Evolutionary conservation across 1,140 invertebrate species (phyloP).

Genomic region (Phenacoccus solenopsis): DNA sequence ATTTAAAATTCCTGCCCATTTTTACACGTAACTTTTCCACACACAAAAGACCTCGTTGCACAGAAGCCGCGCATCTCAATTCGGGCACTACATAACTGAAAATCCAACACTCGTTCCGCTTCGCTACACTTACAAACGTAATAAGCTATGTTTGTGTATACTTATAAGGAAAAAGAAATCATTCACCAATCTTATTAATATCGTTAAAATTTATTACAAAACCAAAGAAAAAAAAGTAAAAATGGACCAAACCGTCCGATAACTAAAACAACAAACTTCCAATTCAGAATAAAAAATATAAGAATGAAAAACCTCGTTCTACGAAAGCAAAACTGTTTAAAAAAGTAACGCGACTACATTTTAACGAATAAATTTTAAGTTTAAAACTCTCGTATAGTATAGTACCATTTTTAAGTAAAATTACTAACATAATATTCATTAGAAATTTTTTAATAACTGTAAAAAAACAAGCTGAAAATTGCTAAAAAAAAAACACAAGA

Average conservation of each 20-base stretch:
- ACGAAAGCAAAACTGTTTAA: background rate
- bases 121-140: too few species aligned
- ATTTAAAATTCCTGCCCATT: too few species aligned
- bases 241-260: background rate
- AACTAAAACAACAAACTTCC: background rate
- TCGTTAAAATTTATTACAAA: background rate
- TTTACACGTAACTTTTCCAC: too few species aligned
- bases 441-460: background rate
- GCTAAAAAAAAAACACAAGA: background rate
- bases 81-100: too few species aligned
- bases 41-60: too few species aligned
- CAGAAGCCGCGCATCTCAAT: too few species aligned
- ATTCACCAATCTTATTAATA: background rate
- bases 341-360: background rate
- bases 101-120: too few species aligned
- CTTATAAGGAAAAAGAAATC: background rate
- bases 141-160: too few species aligned
- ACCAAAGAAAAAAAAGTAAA: background rate
- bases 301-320: background rate
- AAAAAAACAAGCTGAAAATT: constrained; percentile 7
- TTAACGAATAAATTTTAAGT: background rate
- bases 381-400: background rate
- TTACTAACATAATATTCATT: background rate
- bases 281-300: background rate
- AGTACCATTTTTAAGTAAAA: too few species aligned